phyloP scores from a whole-genome alignment of 1,140 invertebrate species.

The Pseudoatta argentina region DNA sequence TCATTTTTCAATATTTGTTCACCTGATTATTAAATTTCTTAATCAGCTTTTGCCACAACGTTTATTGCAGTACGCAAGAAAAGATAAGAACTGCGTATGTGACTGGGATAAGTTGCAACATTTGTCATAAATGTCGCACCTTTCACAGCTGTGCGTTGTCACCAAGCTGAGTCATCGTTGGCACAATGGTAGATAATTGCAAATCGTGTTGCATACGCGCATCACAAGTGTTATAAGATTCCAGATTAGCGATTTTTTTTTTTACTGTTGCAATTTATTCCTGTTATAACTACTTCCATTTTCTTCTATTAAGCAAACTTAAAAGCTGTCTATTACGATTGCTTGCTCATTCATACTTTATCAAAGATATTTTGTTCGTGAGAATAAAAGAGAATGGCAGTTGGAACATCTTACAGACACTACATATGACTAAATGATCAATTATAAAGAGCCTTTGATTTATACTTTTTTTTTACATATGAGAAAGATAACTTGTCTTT shows the following conservation, averaged over 20 bases:
- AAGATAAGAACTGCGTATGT: not conserved
- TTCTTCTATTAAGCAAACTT: conserved; percentile 14
- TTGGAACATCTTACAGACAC: conserved; percentile 7
- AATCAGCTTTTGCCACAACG: not conserved
- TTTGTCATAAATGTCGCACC: conserved; percentile 43
- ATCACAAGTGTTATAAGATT: conserved; percentile 13
- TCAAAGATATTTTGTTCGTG: conserved; percentile 40
- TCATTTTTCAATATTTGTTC: not conserved
- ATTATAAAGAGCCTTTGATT: conserved; percentile 1
- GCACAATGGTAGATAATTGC: conserved; percentile 49
- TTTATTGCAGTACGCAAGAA: not conserved
- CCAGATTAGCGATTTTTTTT: conserved; percentile 19
- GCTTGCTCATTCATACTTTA: conserved; percentile 24
- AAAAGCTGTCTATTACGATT: conserved; percentile 24
- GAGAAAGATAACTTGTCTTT: not conserved
- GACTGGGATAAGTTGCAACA: conserved; percentile 47
- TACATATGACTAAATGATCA: conserved; percentile 1
- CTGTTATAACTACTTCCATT: conserved; percentile 20
- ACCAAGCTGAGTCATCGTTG: conserved; percentile 24
- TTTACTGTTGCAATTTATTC: conserved; percentile 36
- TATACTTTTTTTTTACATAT: not conserved
- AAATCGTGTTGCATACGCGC: conserved; percentile 20
- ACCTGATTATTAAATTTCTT: conserved; percentile 15
- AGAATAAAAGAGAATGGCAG: conserved; percentile 18
- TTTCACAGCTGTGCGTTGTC: conserved; percentile 44